Base-by-base conservation (phyloP, 2,888 invertebrate species). In the Hydriomena furcata region DNA sequence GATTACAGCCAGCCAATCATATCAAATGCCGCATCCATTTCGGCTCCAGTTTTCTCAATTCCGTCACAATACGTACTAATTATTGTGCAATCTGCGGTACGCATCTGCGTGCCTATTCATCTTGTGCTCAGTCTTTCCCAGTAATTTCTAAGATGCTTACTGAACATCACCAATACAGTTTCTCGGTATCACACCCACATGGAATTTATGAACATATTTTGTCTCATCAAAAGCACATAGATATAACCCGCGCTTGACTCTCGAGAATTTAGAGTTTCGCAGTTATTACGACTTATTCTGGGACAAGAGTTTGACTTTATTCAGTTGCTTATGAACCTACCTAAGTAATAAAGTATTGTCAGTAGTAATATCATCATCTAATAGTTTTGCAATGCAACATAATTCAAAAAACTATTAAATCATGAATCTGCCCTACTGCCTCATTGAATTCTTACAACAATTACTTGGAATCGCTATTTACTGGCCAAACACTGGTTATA, bases 91-190 rank as follows among this genome's bases (percentile, higher is more conserved):
- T 48, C 52, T 47, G 28, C 32, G 46, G 42, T 28, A 24, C 32
- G 52, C 52, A 47, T 52, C 43, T 52, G 52, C 37, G 34, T 34
- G 47, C 35, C 43, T 43, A 52, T 52, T 35, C 20, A 25, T 52
- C 52, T 52, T 47, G 47, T 30, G 24, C 23, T 12, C 41, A 25
- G 41, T 41, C 38, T 47, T 48, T 52, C 43, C 47, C 23, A 43
- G 38, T 43, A 42, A 43, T 34, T 30, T 43, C 52, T 23, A 13
- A 32, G 34, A 52, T 48, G 43, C 43, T 48, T 35, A 20, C 42
- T 31, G 47, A 47, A 52, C 24, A 52, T 30, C 31, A 43, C 21
- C 32, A 1, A 38, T 24, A 49, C 42, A 43, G 47, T 38, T 52
- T 52, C 52, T 52, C 21, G 32, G 52, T 43, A 52, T 38, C 32